Evolutionary conservation across 1,140 invertebrate genomes (phyloP), one percentile per base, ranked within the genome.

Genomic region (Carposina sasakii): DNA sequence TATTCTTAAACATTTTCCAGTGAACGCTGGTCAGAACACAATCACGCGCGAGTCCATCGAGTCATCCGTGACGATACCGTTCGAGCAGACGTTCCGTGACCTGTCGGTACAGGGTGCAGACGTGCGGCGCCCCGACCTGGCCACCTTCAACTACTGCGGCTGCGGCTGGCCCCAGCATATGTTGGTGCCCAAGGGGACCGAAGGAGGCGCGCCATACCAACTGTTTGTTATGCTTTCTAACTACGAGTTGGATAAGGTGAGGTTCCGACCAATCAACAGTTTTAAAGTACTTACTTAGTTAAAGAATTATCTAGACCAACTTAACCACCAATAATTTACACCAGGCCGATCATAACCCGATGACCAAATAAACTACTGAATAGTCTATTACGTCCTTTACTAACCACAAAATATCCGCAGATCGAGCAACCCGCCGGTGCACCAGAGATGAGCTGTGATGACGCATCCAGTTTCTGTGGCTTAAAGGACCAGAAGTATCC

Each of bases 131-230:
- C 47, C 81, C 1, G 75, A 85, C 1, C 77, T 87, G 30, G 78
- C 84, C 1, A 72, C 85, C 48, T 92, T 90, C 81, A 91, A 92
- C 69, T 93, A 90, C 87, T 95, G 94, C 76, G 93, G 94, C 21
- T 96, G 94, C 67, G 94, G 94, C 30, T 95, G 94, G 93, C 94
- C 94, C 0, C 90, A 94, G 34, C 93, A 96, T 65, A 91, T 96
- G 90, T 85, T 96, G 1, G 81, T 94, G 31, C 92, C 94, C 0
- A 92, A 90, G 67, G 94, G 94, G 12, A 89, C 81, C 1, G 86
- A 88, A 17, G 88, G 89, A 47, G 94, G 94, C 36, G 88, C 88
- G 52, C 60, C 71, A 0, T 93, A 90, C 70, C 88, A 93, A 47
- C 73, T 96, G 0, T 96, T 96, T 66, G 90, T 93, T 21, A 96